Evolutionary conservation across 2,797 vertebrate genomes (phyloP), one percentile per base, ranked within the genome.

Genomic region (Enteromius fasciolatus): DNA sequence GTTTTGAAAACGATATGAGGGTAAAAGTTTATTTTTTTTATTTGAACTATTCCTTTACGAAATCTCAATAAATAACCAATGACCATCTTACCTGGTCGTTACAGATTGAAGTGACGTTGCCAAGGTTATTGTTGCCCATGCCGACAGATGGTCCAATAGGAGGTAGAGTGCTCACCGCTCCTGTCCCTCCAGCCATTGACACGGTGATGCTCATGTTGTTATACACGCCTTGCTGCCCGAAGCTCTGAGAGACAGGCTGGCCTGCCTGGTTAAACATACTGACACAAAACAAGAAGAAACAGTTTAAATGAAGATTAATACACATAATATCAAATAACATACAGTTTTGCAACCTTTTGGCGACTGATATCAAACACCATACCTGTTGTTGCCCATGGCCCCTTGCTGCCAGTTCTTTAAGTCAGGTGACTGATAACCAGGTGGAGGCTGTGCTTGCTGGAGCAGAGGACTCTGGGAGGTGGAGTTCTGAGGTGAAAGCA

Each of bases 191-290:
- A 0, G 96, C 97, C 97, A 99, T 98, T 89, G 97, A 97, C 82
- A 99, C 97, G 0, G 97, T 98, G 94, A 98, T 98, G 94, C 97
- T 98, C 97, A 99, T 98, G 90, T 98, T 99, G 94, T 99, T 99
- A 94, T 98, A 99, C 70, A 97, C 94, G 86, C 96, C 96, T 89
- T 97, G 97, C 92, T 97, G 97, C 83, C 92, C 83, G 86, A 96
- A 88, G 82, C 92, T 0, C 92, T 80, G 81, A 87, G 87, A 91
- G 90, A 96, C 89, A 81, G 84, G 92, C 94, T 95, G 96, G 54
- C 95, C 95, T 0, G 94, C 87, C 87, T 93, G 96, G 90, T 92
- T 93, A 93, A 95, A 95, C 87, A 95, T 87, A 88, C 94, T 95
- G 91, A 0, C 2, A 87, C 10, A 83, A 18, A 83, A 3, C 67